These are phyloP conservation scores for Xiphophorus birchmanni DNA, from an alignment of 2,797 vertebrate genomes.

Conservation along the genomic window DNA sequence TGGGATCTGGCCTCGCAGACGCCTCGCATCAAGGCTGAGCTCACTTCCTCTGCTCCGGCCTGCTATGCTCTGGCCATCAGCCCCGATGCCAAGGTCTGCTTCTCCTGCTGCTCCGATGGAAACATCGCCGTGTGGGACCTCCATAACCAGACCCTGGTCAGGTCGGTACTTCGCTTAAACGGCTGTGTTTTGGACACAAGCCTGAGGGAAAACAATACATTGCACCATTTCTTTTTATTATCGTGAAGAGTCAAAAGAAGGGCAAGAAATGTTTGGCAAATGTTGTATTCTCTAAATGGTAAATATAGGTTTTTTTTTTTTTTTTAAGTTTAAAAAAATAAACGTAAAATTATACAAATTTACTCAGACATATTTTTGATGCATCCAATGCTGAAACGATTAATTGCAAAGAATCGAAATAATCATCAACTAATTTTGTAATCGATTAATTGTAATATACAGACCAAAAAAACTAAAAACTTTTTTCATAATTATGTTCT, in stretches of 20 bases:
- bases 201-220: neutral
- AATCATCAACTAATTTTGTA: too few species aligned
- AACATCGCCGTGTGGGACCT: slow-evolving; percentile 98
- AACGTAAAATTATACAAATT: neutral
- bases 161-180: slow-evolving; percentile 74
- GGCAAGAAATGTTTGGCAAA: neutral
- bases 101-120: slow-evolving; percentile 96
- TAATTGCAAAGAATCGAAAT: too few species aligned
- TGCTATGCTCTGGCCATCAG: slow-evolving; percentile 97
- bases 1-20: slow-evolving; percentile 97
- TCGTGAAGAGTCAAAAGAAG: neutral
- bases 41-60: slow-evolving; percentile 93
- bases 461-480: too few species aligned
- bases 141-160: slow-evolving; percentile 96
- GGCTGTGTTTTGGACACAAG: neutral
- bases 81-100: slow-evolving; percentile 97
- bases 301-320: neutral
- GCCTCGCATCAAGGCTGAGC: slow-evolving; percentile 94
- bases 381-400: too few species aligned
- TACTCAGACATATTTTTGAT: neutral
- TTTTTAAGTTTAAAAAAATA: neutral
- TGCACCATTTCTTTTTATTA: neutral
- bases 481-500: too few species aligned
- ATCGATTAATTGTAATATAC: too few species aligned
- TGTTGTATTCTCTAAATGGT: neutral